phyloP scores from a whole-genome alignment of 2,797 vertebrate genomes.

The Enteromius mattozi region DNA sequence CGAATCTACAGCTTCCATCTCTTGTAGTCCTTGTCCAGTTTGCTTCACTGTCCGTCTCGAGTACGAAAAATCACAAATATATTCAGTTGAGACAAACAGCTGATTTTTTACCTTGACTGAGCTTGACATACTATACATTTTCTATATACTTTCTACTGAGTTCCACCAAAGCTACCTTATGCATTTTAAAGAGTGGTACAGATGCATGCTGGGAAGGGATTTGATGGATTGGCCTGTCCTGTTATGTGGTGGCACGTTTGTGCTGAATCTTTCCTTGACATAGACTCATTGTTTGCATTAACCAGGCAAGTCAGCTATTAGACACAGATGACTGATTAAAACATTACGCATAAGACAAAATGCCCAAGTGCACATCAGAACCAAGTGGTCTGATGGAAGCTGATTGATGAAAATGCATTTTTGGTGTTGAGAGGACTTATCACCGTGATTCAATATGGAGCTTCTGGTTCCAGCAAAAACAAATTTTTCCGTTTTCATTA shows the following conservation, averaged over 20 bases:
- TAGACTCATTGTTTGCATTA: slow-evolving; percentile 33
- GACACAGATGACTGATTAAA: slow-evolving; percentile 17
- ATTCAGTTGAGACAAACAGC: slow-evolving; percentile 28
- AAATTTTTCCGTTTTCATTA: neutral
- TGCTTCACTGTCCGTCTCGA: slow-evolving; percentile 31
- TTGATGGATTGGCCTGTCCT: slow-evolving; percentile 33
- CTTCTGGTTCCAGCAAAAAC: neutral
- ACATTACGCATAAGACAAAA: neutral
- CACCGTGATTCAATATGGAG: neutral
- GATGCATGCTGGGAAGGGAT: slow-evolving; percentile 33
- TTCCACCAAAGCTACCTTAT: slow-evolving; percentile 48
- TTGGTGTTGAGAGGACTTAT: neutral
- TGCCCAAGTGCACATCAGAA: slow-evolving; percentile 4
- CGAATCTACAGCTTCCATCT: slow-evolving; percentile 39
- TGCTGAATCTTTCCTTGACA: neutral
- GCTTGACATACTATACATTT: neutral
- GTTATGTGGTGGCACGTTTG: neutral
- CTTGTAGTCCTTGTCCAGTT: slow-evolving; percentile 21
- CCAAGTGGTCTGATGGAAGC: slow-evolving; percentile 2
- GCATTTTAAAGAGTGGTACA: slow-evolving; percentile 29
- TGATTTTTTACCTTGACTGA: slow-evolving; percentile 18
- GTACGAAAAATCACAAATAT: slow-evolving; percentile 26
- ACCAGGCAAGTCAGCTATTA: slow-evolving; percentile 13
- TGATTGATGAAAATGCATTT: neutral
- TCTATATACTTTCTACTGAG: neutral